These are phyloP conservation scores for Urechis unicinctus DNA, from an alignment of 2,888 invertebrate species.

Conservation along the genomic window DNA sequence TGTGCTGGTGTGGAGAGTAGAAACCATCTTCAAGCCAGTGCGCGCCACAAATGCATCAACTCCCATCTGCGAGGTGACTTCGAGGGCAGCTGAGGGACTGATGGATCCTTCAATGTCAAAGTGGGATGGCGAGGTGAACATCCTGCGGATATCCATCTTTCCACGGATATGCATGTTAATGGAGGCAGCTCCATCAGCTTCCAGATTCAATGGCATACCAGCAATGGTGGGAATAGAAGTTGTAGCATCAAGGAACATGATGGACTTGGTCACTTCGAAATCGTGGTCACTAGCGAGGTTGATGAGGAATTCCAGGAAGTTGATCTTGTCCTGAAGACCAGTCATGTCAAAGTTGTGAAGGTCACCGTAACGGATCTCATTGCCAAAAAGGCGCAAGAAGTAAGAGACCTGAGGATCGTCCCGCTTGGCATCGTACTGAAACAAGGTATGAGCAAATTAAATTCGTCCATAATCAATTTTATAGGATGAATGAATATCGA, in stretches of 20 bases:
- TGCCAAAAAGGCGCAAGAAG: slow-evolving; percentile 81
- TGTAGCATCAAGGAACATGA: slow-evolving; percentile 80
- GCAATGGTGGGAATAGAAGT: slow-evolving; percentile 77
- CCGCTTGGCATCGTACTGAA: slow-evolving; percentile 11
- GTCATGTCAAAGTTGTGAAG: slow-evolving; percentile 47
- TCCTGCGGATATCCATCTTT: slow-evolving; percentile 66
- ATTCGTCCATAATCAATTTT: not conserved
- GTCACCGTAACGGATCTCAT: slow-evolving; percentile 59
- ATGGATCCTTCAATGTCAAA: slow-evolving; percentile 74
- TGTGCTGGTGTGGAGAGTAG: slow-evolving; percentile 77
- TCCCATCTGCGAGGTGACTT: slow-evolving; percentile 77
- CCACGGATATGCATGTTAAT: slow-evolving; percentile 77
- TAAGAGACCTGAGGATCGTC: slow-evolving; percentile 52
- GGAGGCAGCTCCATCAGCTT: slow-evolving; percentile 78
- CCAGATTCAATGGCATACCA: slow-evolving; percentile 78
- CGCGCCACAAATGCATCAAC: slow-evolving; percentile 74
- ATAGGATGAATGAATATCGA: not conserved
- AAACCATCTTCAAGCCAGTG: slow-evolving; percentile 76
- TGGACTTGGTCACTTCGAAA: slow-evolving; percentile 73
- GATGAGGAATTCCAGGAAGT: slow-evolving; percentile 52
- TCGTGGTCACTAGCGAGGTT: slow-evolving; percentile 62
- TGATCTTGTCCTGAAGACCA: slow-evolving; percentile 45
- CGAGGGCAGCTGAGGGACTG: slow-evolving; percentile 78
- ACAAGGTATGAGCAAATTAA: not conserved
- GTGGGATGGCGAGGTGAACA: slow-evolving; percentile 51